phyloP scores from a whole-genome alignment of 1,140 invertebrate species.

The Sitobion miscanthi region DNA sequence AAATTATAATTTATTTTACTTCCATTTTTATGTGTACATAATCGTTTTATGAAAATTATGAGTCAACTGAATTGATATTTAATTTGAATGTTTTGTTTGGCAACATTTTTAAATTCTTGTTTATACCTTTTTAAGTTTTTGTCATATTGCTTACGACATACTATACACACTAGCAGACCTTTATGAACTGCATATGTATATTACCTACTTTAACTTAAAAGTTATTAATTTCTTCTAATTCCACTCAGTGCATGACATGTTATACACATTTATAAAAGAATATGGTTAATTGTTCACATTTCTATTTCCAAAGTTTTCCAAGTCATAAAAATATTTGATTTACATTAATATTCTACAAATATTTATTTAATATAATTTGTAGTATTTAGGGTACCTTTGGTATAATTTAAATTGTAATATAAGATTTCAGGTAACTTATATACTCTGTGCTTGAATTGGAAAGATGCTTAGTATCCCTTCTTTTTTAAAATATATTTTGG shows the following conservation, averaged over 20 bases:
- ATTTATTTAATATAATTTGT: background rate
- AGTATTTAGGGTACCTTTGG: background rate
- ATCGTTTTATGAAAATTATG: background rate
- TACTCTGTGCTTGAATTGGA: no score
- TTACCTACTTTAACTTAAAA: background rate
- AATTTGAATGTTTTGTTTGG: background rate
- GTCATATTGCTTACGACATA: background rate
- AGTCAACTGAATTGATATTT: background rate
- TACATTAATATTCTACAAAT: background rate
- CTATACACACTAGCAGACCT: background rate
- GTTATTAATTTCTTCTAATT: background rate
- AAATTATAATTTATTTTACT: background rate
- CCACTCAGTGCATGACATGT: background rate
- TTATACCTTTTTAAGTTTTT: background rate
- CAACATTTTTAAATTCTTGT: background rate
- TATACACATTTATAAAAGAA: background rate
- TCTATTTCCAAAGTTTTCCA: background rate
- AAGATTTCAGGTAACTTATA: no score
- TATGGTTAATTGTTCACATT: background rate
- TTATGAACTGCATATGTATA: background rate
- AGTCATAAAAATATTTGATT: background rate
- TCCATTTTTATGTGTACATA: background rate
- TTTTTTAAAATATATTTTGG: no score
- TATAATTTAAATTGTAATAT: background rate
- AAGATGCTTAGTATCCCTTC: no score